Conservation (phyloP, 2,888 invertebrate species). For the Drosophila putrida region DNA sequence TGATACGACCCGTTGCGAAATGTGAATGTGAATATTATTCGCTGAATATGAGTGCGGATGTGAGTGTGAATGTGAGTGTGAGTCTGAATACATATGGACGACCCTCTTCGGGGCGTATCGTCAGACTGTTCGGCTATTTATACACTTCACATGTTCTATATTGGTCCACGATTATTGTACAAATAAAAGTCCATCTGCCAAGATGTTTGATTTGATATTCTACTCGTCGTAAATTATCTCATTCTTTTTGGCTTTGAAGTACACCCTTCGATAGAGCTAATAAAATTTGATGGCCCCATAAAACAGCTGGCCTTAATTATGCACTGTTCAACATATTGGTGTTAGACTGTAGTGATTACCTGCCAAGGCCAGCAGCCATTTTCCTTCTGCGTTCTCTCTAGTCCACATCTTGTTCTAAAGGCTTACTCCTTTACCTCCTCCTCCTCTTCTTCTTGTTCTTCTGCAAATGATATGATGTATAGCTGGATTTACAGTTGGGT, state of each 20-base stretch:
- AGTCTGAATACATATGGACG: not conserved
- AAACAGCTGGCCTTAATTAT: constrained; percentile 29
- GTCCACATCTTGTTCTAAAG: constrained; percentile 53
- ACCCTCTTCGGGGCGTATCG: constrained; percentile 6
- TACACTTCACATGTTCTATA: constrained; percentile 55
- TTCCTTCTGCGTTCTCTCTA: constrained; percentile 55
- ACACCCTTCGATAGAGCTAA: constrained; percentile 34
- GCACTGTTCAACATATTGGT: constrained; percentile 8
- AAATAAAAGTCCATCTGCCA: constrained; percentile 28
- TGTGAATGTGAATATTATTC: not conserved
- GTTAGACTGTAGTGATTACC: constrained; percentile 63
- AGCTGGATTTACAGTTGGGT: not conserved
- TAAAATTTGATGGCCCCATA: constrained; percentile 26
- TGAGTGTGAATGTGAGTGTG: constrained; percentile 13
- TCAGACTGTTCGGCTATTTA: constrained; percentile 38
- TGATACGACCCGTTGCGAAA: not conserved
- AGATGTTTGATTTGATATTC: constrained; percentile 34
- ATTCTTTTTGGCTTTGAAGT: constrained; percentile 31
- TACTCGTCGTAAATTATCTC: constrained; percentile 16
- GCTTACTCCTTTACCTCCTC: constrained; percentile 2
- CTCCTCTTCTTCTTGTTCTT: not conserved
- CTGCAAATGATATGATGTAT: constrained; percentile 7
- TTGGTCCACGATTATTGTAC: constrained; percentile 46
- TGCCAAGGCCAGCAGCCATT: constrained; percentile 81
- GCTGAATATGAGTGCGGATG: constrained; percentile 2